Base-by-base conservation (phyloP, 2,797 vertebrate species). In the Epinephelus awoara region DNA sequence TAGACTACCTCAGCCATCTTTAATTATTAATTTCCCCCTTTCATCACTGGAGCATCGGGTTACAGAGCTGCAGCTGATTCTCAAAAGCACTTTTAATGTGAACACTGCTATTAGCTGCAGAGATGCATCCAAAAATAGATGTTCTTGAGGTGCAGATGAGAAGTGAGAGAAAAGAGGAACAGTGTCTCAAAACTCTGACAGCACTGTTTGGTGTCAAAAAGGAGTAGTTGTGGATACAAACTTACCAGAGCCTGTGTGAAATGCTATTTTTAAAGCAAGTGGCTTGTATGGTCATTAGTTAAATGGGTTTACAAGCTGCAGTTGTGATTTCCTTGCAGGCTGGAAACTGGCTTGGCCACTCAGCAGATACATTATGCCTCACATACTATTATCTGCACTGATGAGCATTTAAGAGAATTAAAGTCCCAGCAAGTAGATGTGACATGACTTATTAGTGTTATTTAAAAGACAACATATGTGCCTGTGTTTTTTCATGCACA, bases 121-220 rank as follows among this genome's bases (percentile, higher is more conserved):
- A 67, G 51, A 52, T 19, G 65, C 55, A 27, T 79, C 89, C 72
- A 82, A 91, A 93, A 91, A 92, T 94, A 92, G 87, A 84, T 50
- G 34, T 29, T 65, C 75, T 79, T 64, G 44, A 77, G 15, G 76
- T 68, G 11, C 54, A 62, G 80, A 74, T 47, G 59, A 83, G 64
- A 34, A 2, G 34, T 7, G 34, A 34, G 76, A 15, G 21, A 27
- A 78, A 80, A 70, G 34, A 84, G 50, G 77, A 86, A 70, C 42
- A 75, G 27, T 8, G 56, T 69, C 65, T 80, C 27, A 65, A 25
- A 76, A 75, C 18, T 47, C 51, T 72, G 63, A 68, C 44, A 71
- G 27, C 9, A 18, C 4, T 21, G 54, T 49, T 50, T 46, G 12
- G 25, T 50, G 10, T 77, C 19, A 56, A 9, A 78, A 54, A 72